Evolutionary conservation across 2,113 vertebrate species (phyloP).

Genomic region (Sitta europaea): DNA sequence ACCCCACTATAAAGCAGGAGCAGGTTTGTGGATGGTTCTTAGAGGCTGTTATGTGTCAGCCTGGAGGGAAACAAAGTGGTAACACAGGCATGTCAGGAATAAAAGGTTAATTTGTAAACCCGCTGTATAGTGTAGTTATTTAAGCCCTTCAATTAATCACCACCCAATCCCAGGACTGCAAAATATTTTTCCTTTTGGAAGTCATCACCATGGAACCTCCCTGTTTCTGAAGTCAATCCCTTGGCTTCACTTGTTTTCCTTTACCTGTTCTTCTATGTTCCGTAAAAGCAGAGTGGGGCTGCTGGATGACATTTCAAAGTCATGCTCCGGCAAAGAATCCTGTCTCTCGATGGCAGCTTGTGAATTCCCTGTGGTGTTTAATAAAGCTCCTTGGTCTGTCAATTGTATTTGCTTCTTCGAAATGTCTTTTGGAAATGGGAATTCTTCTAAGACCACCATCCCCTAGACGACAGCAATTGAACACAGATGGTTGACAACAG

Average conservation of each 20-base stretch:
- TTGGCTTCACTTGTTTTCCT: conserved; percentile 52
- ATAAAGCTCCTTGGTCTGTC: conserved; percentile 76
- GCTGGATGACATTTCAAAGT: conserved; percentile 86
- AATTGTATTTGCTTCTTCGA: conserved; percentile 80
- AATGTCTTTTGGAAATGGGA: conserved; percentile 79
- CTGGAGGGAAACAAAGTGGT: neutral
- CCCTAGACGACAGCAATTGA: conserved; percentile 77
- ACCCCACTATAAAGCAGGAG: neutral
- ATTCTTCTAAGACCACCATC: conserved; percentile 84
- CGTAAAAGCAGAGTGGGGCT: conserved; percentile 88
- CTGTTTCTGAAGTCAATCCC: neutral
- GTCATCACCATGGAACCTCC: neutral
- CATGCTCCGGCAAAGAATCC: conserved; percentile 76
- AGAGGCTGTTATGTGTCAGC: fast-evolving
- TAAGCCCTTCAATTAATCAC: neutral
- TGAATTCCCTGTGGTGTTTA: conserved; percentile 70
- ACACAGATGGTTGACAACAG: conserved; percentile 58
- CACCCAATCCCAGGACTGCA: neutral
- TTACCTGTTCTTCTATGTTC: conserved; percentile 96
- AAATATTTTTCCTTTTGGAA: conserved; percentile 1
- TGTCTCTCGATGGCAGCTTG: conserved; percentile 63
- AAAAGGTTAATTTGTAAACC: conserved; percentile 19
- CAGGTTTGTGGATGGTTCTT: neutral
- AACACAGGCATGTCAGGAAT: neutral
- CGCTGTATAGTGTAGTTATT: neutral